Base-by-base conservation (phyloP, 2,888 invertebrate genomes). In the Tortrix viridana region DNA sequence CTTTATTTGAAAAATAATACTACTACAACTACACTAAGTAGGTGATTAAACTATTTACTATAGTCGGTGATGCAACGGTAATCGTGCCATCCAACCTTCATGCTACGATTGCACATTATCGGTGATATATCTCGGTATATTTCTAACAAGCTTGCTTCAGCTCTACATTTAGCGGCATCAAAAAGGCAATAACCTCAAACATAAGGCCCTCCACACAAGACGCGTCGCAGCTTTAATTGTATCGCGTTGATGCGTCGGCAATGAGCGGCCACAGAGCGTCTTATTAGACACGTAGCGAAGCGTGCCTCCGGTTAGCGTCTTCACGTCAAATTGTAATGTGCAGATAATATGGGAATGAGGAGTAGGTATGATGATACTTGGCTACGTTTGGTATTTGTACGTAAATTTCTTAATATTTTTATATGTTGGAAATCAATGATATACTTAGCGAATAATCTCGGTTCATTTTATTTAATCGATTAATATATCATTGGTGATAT, bases 241-340 rank as follows among this genome's bases (percentile, higher is more conserved):
- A 76, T 73, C 77, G 74, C 80, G 80, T 76, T 76, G 74, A 74
- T 74, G 77, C 70, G 67, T 70, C 75, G 74, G 79, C 80, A 78
- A 82, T 77, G 81, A 80, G 85, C 84, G 85, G 80, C 82, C 85
- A 75, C 85, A 81, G 77, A 82, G 84, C 82, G 82, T 86, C 88
- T 86, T 87, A 88, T 86, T 87, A 87, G 84, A 82, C 87, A 88
- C 86, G 87, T 85, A 85, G 80, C 76, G 79, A 72, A 78, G 82
- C 84, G 84, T 81, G 85, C 81, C 77, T 79, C 76, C 77, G 73
- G 78, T 75, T 74, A 71, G 72, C 71, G 74, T 67, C 67, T 66
- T 70, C 64, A 52, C 59, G 70, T 69, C 79, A 74, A 81, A 73
- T 81, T 81, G 77, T 79, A 79, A 79, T 70, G 75, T 69, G 70